Base-by-base conservation (phyloP, 2,888 invertebrate species). In the Cepaea hortensis region DNA sequence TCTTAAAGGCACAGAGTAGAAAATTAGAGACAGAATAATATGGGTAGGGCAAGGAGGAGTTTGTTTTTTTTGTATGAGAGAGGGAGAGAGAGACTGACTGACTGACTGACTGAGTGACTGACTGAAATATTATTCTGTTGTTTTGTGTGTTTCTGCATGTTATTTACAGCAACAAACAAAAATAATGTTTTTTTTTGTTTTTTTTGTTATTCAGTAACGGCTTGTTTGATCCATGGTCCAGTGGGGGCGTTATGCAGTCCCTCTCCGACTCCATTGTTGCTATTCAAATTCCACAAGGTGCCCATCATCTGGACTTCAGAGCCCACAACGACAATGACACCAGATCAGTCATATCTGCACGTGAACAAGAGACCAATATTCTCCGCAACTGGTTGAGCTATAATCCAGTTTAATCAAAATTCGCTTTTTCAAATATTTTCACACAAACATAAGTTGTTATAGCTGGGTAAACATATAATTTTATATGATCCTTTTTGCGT, bases 271-370 rank as follows among this genome's bases (percentile, higher is more conserved):
- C 93, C 4, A 89, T 95, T n/a, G 90, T 94, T 50, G 93, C 94
- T 77, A 92, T 95, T 62, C 90, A 94, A 85, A 93, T 95, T 72
- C 91, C 92, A 76, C 92, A 94, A 77, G 95, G 95, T 4, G 95
- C 95, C 48, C 95, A 95, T 91, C 95, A 95, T 90, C 93, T 95
- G 81, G 95, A 95, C 90, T 91, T 95, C n/a, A 91, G 95, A 23
- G 93, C 92, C 11, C 88, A 93, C 2, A 94, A 95, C 90, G 92
- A 93, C 5, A 88, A 87, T 5, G 95, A 95, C 90, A 94, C 95
- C 48, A 90, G 86, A 11, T 87, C 90, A 81, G 95, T 95, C 6
- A 90, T 90, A 68, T 86, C 87, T 23, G 94, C 94, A 5, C 89
- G 95, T 65, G 75, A 87, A 6, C 89, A 89, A 73, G 94, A 94